Conservation (phyloP, 2,888 invertebrate species). For the Auanema sp. region DNA sequence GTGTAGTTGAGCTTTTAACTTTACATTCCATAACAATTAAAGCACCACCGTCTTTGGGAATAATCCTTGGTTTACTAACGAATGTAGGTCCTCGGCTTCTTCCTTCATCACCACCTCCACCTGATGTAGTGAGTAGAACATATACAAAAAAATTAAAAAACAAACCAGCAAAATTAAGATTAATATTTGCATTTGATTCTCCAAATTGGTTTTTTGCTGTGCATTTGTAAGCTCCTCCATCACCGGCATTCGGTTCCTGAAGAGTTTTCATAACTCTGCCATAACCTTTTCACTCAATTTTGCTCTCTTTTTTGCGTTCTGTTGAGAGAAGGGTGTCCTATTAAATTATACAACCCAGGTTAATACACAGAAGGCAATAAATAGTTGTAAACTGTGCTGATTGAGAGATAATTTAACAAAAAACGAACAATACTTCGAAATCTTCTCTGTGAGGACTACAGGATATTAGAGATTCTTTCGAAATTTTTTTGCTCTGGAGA, state of each 20-base stretch:
- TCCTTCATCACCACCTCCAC: slow-evolving; percentile 71
- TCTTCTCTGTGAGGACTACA: too few species aligned
- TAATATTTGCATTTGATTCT: slow-evolving; percentile 99
- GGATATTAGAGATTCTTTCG: too few species aligned
- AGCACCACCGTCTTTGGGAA: slow-evolving; percentile 89
- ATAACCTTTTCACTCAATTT: not conserved
- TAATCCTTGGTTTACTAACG: slow-evolving; percentile 96
- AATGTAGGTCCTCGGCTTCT: slow-evolving; percentile 76
- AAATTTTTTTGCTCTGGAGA: too few species aligned
- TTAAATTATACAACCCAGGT: too few species aligned
- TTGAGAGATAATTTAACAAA: too few species aligned
- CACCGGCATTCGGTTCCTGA: slow-evolving; percentile 86
- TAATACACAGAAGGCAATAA: too few species aligned
- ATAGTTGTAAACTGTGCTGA: too few species aligned
- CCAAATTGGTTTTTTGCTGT: slow-evolving; percentile 97
- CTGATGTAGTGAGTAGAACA: not conserved
- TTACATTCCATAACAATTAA: slow-evolving; percentile 94
- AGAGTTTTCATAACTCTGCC: slow-evolving; percentile 18
- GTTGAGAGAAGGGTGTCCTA: too few species aligned
- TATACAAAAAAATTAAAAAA: not conserved
- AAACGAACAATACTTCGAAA: too few species aligned
- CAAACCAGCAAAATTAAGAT: slow-evolving; percentile 92
- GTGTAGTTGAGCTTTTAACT: slow-evolving; percentile 84
- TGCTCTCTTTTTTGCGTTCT: too few species aligned
- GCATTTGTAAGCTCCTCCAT: slow-evolving; percentile 98